A percentile compares a stretch with the other conserved stretches of the same genome.
These are phyloP conservation scores for Girardinus metallicus DNA, from an alignment of 2,797 vertebrate species.

Conservation along the genomic window DNA sequence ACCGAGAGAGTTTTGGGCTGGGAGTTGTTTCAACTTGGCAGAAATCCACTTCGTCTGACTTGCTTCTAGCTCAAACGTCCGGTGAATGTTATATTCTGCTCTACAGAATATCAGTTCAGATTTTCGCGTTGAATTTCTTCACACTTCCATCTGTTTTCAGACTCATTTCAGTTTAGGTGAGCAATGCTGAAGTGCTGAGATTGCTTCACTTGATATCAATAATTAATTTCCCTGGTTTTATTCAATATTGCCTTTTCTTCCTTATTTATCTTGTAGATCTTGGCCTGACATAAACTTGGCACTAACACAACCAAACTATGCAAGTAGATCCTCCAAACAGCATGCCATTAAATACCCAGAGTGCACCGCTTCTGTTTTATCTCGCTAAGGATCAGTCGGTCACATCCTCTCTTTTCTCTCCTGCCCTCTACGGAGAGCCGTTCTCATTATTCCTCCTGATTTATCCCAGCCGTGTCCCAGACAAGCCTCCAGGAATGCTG, in stretches of 20 bases:
- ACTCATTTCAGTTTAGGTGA: not conserved
- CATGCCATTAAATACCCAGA: conserved; percentile 6
- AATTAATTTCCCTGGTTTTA: not conserved
- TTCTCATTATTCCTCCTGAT: conserved; percentile 60
- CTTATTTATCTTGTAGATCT: conserved; percentile 3
- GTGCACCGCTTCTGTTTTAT: conserved; percentile 9
- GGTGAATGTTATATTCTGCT: not conserved
- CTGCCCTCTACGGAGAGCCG: conserved; percentile 49
- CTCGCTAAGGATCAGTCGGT: conserved; percentile 26
- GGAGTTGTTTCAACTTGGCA: not conserved
- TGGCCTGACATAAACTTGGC: conserved; percentile 32
- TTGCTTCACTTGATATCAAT: not conserved
- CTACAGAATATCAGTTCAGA: not conserved
- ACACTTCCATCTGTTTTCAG: not conserved
- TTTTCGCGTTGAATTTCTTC: not conserved
- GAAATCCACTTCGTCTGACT: not conserved
- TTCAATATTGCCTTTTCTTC: conserved; percentile 2
- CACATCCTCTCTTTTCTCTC: conserved; percentile 28
- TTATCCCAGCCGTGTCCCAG: conserved; percentile 63
- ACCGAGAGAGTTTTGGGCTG: not conserved
- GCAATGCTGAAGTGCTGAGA: not conserved
- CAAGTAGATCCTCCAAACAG: conserved; percentile 34
- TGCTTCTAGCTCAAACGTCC: not conserved
- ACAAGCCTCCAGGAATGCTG: conserved; percentile 62
- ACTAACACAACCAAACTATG: conserved; percentile 20